These are phyloP conservation scores for Myotis lucifugus DNA, from an alignment of 2,113 vertebrate species.

Conservation along the genomic window DNA sequence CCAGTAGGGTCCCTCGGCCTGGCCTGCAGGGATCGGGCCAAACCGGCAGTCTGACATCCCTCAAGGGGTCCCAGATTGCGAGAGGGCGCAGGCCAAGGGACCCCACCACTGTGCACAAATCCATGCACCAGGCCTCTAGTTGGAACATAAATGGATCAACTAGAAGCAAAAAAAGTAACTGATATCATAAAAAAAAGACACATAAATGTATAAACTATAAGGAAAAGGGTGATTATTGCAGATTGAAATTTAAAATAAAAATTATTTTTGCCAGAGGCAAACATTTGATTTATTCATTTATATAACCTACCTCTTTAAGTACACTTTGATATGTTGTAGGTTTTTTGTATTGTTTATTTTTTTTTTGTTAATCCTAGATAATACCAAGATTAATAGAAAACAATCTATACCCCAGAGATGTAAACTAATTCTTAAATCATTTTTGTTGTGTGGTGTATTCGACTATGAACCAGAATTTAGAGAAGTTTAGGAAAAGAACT, in stretches of 20 bases:
- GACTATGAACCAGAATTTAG: neutral
- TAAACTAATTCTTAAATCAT: constrained; percentile 10
- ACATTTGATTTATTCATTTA: neutral
- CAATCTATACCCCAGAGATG: neutral
- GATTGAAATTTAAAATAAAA: neutral
- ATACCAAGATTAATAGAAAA: neutral
- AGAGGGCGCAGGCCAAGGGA: too few relatives aligned
- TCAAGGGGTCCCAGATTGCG: too few relatives aligned
- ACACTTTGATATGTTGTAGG: neutral
- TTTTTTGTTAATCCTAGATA: neutral
- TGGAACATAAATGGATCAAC: neutral
- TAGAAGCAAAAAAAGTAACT: neutral
- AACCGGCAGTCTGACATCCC: too few relatives aligned
- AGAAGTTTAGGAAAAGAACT: neutral
- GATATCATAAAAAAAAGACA: neutral
- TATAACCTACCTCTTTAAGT: neutral
- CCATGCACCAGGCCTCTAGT: too few relatives aligned
- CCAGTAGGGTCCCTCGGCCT: too few relatives aligned
- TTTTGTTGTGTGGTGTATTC: neutral
- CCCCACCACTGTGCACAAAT: too few relatives aligned
- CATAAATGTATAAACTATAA: neutral
- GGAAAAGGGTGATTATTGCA: neutral
- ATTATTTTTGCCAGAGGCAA: neutral
- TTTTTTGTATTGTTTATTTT: too few relatives aligned
- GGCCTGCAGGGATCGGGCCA: too few relatives aligned